Conservation (phyloP, 2,113 vertebrate genomes). For the Rhinolophus ferrumequinum region DNA sequence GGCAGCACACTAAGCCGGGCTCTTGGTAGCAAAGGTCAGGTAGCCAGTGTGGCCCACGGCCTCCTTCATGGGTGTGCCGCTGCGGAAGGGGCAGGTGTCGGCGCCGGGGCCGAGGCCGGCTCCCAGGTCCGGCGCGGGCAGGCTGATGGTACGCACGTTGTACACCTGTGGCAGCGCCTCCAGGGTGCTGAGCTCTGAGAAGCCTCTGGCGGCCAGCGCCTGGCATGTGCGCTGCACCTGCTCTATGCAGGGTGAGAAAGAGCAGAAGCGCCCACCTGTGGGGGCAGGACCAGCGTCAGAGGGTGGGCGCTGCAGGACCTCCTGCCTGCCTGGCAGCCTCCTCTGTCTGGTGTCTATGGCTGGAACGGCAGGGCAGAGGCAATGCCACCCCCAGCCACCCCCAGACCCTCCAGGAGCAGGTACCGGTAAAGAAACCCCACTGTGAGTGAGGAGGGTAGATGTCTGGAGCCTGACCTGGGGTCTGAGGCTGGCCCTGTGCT, state of each 20-base stretch:
- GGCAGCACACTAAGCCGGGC: conserved; percentile 83
- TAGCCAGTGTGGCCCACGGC: conserved; percentile 97
- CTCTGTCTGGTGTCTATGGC: no score
- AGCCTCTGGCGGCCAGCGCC: conserved; percentile 88
- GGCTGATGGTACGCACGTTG: conserved; percentile 90
- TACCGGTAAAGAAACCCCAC: accelerated
- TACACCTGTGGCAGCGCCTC: conserved; percentile 94
- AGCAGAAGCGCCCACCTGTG: conserved; percentile 95
- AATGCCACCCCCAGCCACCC: background rate
- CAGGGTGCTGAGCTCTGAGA: conserved; percentile 94
- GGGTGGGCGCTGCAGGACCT: background rate
- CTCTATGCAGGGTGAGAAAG: conserved; percentile 98
- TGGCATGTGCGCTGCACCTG: conserved; percentile 97
- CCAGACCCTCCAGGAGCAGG: background rate
- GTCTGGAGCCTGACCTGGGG: background rate
- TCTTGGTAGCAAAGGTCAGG: conserved; percentile 97
- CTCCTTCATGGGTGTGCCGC: conserved; percentile 90
- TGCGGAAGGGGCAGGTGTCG: conserved; percentile 87
- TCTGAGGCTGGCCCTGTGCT: no score
- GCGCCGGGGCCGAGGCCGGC: conserved; percentile 71
- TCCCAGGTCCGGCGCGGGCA: conserved; percentile 94
- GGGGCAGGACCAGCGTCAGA: conserved; percentile 43
- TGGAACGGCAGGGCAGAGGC: background rate
- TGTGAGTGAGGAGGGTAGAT: background rate
- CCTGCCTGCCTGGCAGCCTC: no score